A percentile compares a stretch with the other conserved stretches of the same genome.
phyloP scores from a whole-genome alignment of 2,113 vertebrate genomes.

The Ptychochromis oligacanthus region DNA sequence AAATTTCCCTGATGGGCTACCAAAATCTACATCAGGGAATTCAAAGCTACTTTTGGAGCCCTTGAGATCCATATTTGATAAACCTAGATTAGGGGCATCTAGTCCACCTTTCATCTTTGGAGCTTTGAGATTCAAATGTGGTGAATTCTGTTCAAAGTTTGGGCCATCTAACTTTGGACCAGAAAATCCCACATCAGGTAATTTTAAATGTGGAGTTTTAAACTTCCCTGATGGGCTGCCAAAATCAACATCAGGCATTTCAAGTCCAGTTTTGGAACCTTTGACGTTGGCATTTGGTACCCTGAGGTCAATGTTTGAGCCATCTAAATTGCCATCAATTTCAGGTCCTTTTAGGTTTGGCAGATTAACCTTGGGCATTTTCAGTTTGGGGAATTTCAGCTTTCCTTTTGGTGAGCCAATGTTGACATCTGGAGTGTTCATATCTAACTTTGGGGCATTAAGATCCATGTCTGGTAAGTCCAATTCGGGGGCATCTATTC shows the following conservation, averaged over 20 bases:
- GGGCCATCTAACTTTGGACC: constrained; percentile 44
- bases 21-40: constrained; percentile 32
- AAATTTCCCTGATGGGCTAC: constrained; percentile 45
- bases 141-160: constrained; percentile 43
- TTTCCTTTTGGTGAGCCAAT: constrained; percentile 55
- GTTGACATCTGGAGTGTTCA: constrained; percentile 56
- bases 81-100: not conserved
- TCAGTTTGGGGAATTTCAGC: constrained; percentile 56
- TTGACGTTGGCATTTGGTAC: not conserved
- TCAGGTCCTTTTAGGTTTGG: constrained; percentile 48
- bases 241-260: constrained; percentile 56
- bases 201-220: constrained; percentile 55
- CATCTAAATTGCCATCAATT: constrained; percentile 17
- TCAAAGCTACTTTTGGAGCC: not conserved
- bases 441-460: constrained; percentile 53
- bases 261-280: constrained; percentile 43
- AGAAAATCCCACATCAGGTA: constrained; percentile 64
- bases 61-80: not conserved
- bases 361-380: constrained; percentile 51
- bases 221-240: constrained; percentile 48
- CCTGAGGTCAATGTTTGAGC: constrained; percentile 29
- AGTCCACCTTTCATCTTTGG: not conserved
- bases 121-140: not conserved
- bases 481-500: constrained; percentile 47
- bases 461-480: constrained; percentile 54